phyloP scores from a whole-genome alignment of 1,140 invertebrate species.

The Eurosta solidaginis region DNA sequence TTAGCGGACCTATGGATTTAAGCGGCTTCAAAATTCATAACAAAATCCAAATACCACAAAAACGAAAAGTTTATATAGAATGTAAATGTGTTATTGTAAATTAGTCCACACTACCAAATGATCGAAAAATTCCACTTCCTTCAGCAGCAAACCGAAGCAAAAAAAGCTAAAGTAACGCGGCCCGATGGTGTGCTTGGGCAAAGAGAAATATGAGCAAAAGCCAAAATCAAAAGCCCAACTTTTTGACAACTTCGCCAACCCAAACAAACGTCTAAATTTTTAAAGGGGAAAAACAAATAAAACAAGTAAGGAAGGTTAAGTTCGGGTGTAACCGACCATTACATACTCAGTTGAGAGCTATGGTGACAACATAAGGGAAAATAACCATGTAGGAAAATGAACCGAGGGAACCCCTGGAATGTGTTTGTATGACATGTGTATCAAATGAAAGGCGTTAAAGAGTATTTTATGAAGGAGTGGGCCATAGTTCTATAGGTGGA shows the following conservation, averaged over 20 bases:
- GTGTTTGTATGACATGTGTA: no score
- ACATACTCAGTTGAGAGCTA: no score
- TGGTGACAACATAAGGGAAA: no score
- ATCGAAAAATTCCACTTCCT: not conserved
- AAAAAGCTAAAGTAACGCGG: not conserved
- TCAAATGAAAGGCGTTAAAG: no score
- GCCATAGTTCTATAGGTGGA: no score
- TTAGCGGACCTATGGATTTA: no score
- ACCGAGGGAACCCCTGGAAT: no score
- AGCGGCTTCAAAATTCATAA: not conserved
- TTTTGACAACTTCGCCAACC: conserved; percentile 25
- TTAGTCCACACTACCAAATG: not conserved
- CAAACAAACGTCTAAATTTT: conserved; percentile 17
- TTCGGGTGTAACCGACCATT: no score
- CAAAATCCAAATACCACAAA: not conserved
- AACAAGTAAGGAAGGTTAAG: no score
- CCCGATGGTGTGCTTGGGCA: not conserved
- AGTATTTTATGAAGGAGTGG: no score
- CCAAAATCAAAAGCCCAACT: conserved; percentile 12
- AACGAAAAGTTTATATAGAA: not conserved
- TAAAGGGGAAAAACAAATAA: not conserved
- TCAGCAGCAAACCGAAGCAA: not conserved
- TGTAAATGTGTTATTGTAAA: not conserved
- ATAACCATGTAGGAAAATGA: no score
- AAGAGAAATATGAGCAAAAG: not conserved